Evolutionary conservation across 2,797 vertebrate genomes (phyloP).

Genomic region (Glyptemys insculpta): DNA sequence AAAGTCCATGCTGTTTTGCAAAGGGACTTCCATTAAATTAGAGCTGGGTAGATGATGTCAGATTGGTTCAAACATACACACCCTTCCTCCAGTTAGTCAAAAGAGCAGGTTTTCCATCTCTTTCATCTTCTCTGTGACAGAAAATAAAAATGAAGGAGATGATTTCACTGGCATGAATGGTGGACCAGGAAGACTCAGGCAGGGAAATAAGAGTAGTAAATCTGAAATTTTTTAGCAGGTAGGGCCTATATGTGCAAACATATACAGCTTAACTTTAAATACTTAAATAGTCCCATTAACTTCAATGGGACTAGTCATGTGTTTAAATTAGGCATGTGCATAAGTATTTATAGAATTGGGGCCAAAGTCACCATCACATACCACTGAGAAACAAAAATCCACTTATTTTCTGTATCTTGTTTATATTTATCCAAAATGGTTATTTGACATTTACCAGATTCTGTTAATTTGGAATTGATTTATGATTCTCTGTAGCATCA

Average conservation of each 20-base stretch:
- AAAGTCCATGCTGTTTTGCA: not conserved
- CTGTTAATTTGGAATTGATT: not conserved
- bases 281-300: not conserved
- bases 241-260: not conserved
- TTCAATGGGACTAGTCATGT: not conserved
- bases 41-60: rapidly evolving
- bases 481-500: not conserved
- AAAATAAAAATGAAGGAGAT: not conserved
- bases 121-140: not conserved
- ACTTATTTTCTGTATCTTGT: not conserved
- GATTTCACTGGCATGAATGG: not conserved
- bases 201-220: not conserved
- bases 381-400: not conserved
- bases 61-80: not conserved
- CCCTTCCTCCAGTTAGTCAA: not conserved
- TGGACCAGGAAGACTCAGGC: not conserved
- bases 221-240: not conserved
- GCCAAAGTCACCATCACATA: not conserved
- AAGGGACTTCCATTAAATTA: not conserved
- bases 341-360: not conserved
- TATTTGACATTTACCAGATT: not conserved
- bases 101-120: not conserved
- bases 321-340: not conserved
- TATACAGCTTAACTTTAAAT: not conserved
- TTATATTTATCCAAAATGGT: not conserved